Evolutionary conservation across 2,797 vertebrate species (phyloP), one percentile per base, ranked within the genome.

Genomic region (Diceros bicornis): DNA sequence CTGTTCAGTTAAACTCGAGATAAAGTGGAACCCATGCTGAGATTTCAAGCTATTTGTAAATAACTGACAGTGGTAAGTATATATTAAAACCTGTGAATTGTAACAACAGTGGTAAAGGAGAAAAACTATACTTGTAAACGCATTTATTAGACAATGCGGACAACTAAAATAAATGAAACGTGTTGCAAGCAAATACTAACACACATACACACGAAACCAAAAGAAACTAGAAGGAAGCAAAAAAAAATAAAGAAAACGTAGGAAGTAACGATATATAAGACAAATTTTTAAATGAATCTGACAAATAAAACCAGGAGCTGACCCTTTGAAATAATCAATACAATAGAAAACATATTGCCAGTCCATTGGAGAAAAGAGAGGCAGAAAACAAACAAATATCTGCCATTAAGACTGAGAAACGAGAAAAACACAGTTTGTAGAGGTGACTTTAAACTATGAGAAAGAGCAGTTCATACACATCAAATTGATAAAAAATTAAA

Each of bases 31-130:
- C 27, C 83, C 27, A 44, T 90, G 25, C 23, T 74, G 21, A 88
- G 87, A 79, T 32, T 78, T 41, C 34, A 94, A 90, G 44, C 18
- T 71, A 34, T 77, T 94, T 82, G 89, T 50, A 92, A 92, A 62
- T 82, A 55, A 66, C 32, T 74, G 84, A 78, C 17, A 55, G 69
- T 69, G 44, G 47, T 62, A 44, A 52, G 7, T 83, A 20, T 12
- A n/a, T 52, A 27, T 52, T 27, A 66, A 90, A 77, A 52, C 9
- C 27, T 62, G 9, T 34, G 68, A 66, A 41, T 11, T 27, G 20
- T 8, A 23, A 23, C 57, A 75, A 44, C 16, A 66, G 27, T 23
- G 69, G 4, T 47, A 52, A 66, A 85, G 8, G 50, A 9, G 29
- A 23, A 85, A 52, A 57, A 14, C 32, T 47, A n/a, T 13, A 8